A percentile compares a stretch with the other conserved stretches of the same genome.
Evolutionary conservation across 2,113 vertebrate species (phyloP).

Genomic region (Austrofundulus limnaeus): DNA sequence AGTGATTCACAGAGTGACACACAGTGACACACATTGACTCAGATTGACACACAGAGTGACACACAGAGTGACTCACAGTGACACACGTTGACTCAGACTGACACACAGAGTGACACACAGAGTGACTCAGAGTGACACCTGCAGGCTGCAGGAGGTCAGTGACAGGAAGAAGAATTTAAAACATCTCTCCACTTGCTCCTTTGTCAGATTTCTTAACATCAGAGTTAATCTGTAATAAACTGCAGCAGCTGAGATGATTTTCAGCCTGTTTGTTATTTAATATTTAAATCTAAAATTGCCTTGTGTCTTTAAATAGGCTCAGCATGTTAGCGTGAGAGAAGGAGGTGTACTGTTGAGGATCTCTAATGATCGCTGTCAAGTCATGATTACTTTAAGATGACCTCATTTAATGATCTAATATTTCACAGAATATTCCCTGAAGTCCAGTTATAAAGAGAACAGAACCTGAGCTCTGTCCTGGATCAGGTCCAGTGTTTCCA

Average conservation of each 20-base stretch:
- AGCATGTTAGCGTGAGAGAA: constrained; percentile 69
- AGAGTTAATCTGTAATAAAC: constrained; percentile 8
- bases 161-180: too few relatives aligned
- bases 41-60: too few relatives aligned
- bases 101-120: too few relatives aligned
- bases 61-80: too few relatives aligned
- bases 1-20: too few relatives aligned
- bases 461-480: constrained; percentile 30
- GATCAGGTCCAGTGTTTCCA: too few relatives aligned
- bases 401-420: constrained; percentile 72
- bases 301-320: constrained; percentile 50
- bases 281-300: constrained; percentile 31
- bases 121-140: too few relatives aligned
- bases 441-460: constrained; percentile 36
- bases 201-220: too few relatives aligned
- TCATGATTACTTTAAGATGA: constrained; percentile 69
- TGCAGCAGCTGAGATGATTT: constrained; percentile 13
- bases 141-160: too few relatives aligned
- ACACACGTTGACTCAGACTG: too few relatives aligned
- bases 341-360: constrained; percentile 58
- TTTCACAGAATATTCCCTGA: constrained; percentile 47
- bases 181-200: too few relatives aligned
- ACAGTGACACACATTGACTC: too few relatives aligned
- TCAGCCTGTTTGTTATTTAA: constrained; percentile 26
- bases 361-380: constrained; percentile 57